phyloP scores from a whole-genome alignment of 1,140 invertebrate species.

The Drosophila albomicans region DNA sequence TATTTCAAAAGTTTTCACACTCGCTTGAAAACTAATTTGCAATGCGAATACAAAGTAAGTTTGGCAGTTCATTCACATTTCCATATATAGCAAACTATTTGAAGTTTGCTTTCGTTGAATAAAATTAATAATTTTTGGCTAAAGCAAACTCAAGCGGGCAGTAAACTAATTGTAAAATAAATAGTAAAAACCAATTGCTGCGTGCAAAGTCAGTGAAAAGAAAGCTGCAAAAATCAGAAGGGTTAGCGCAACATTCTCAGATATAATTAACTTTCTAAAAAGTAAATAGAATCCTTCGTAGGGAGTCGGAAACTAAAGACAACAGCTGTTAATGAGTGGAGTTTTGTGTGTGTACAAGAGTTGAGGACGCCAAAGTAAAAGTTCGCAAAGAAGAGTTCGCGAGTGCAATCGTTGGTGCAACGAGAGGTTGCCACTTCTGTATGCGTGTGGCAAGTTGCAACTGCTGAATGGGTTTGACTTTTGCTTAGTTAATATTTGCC shows the following conservation, averaged over 20 bases:
- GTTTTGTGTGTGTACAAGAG: slow-evolving; percentile 56
- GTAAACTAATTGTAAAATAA: slow-evolving; percentile 70
- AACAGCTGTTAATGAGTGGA: slow-evolving; percentile 79
- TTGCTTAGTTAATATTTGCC: slow-evolving; percentile 73
- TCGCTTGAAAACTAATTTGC: not conserved
- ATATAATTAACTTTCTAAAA: slow-evolving; percentile 78
- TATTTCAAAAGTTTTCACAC: slow-evolving; percentile 4
- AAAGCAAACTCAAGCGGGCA: slow-evolving; percentile 5
- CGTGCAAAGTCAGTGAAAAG: slow-evolving; percentile 1
- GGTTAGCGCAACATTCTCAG: slow-evolving; percentile 33
- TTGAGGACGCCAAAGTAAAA: slow-evolving; percentile 34
- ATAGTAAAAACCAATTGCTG: slow-evolving; percentile 40
- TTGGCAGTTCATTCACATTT: slow-evolving; percentile 31
- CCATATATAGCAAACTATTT: not conserved
- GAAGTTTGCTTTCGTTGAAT: slow-evolving; percentile 10
- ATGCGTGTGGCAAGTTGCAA: slow-evolving; percentile 22
- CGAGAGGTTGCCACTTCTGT: slow-evolving; percentile 13
- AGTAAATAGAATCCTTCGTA: slow-evolving; percentile 70
- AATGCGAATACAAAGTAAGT: not conserved
- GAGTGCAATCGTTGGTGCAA: slow-evolving; percentile 8
- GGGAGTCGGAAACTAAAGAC: slow-evolving; percentile 68
- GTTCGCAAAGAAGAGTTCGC: slow-evolving; percentile 3
- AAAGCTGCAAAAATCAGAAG: not conserved
- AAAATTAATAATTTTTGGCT: slow-evolving; percentile 9
- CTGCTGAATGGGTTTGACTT: slow-evolving; percentile 40